Conservation (phyloP, 2,797 vertebrate genomes). For the Myotis findleyi region DNA sequence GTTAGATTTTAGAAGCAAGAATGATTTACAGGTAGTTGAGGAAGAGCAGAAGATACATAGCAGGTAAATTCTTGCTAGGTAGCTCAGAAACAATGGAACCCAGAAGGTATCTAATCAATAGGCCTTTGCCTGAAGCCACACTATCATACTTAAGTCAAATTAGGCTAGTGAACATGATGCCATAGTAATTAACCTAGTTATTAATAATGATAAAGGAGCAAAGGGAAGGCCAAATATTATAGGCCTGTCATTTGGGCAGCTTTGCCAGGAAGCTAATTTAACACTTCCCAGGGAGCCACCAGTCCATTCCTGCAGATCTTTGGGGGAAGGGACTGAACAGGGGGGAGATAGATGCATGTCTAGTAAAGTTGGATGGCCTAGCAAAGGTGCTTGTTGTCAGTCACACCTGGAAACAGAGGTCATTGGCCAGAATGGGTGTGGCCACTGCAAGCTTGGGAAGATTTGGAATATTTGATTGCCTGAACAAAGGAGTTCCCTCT, state of each 20-base stretch:
- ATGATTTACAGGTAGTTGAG: neutral
- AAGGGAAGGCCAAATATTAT: neutral
- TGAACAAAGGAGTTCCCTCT: neutral
- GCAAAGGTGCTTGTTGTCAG: neutral
- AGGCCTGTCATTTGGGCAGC: neutral
- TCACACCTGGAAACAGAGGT: neutral
- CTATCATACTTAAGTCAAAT: neutral
- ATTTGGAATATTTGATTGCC: neutral
- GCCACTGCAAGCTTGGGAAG: neutral
- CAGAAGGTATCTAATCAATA: neutral
- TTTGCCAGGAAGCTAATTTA: neutral
- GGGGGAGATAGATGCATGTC: neutral
- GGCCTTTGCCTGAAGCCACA: neutral
- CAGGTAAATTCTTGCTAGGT: neutral
- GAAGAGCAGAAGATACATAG: neutral
- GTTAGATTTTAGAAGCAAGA: neutral
- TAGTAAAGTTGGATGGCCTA: neutral
- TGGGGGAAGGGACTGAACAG: neutral
- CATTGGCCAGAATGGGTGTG: neutral
- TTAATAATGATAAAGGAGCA: neutral
- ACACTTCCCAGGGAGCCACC: neutral
- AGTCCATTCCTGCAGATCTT: neutral
- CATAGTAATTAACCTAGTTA: neutral
- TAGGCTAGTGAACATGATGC: neutral
- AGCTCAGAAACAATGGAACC: neutral